Percentiles rank a stretch among this genome's conserved stretches.
Conservation (phyloP, 2,888 invertebrate genomes). For the Xanthorhoe designata region DNA sequence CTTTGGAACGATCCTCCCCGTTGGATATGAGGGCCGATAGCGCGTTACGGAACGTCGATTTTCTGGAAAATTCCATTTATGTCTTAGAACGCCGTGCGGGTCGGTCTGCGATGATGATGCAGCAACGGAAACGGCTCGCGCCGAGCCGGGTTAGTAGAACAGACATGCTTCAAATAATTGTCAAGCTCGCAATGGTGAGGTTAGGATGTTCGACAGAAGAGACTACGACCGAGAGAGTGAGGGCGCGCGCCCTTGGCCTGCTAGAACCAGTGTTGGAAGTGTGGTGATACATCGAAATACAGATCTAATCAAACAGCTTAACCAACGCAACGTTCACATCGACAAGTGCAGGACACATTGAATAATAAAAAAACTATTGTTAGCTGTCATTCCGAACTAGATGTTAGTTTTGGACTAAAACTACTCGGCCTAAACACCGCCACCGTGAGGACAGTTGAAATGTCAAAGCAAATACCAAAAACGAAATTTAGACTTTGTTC, state of each 20-base stretch:
- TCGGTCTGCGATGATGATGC: conserved; percentile 76
- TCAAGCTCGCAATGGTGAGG: conserved; percentile 84
- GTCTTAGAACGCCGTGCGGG: conserved; percentile 79
- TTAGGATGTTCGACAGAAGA: conserved; percentile 79
- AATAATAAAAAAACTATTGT: conserved; percentile 63
- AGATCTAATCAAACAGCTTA: conserved; percentile 77
- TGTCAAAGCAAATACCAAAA: conserved; percentile 84
- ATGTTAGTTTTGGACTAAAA: conserved; percentile 68
- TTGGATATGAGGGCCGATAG: conserved; percentile 85
- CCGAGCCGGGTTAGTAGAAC: conserved; percentile 81
- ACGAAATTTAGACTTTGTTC: conserved; percentile 86
- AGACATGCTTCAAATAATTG: conserved; percentile 84
- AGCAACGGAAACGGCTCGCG: conserved; percentile 82
- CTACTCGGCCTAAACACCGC: conserved; percentile 83
- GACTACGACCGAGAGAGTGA: conserved; percentile 74
- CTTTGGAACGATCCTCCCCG: conserved; percentile 87
- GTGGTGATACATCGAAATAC: conserved; percentile 83
- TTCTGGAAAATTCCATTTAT: conserved; percentile 85
- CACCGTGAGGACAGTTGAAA: conserved; percentile 77
- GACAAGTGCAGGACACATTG: conserved; percentile 75
- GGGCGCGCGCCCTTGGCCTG: conserved; percentile 64
- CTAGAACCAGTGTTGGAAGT: conserved; percentile 72
- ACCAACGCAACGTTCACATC: conserved; percentile 83
- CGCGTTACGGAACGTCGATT: conserved; percentile 86
- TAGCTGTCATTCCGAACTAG: conserved; percentile 83